A percentile compares a stretch with the other conserved stretches of the same genome.
Evolutionary conservation across 2,797 vertebrate species (phyloP).

Genomic region (Tarsius wallacei): DNA sequence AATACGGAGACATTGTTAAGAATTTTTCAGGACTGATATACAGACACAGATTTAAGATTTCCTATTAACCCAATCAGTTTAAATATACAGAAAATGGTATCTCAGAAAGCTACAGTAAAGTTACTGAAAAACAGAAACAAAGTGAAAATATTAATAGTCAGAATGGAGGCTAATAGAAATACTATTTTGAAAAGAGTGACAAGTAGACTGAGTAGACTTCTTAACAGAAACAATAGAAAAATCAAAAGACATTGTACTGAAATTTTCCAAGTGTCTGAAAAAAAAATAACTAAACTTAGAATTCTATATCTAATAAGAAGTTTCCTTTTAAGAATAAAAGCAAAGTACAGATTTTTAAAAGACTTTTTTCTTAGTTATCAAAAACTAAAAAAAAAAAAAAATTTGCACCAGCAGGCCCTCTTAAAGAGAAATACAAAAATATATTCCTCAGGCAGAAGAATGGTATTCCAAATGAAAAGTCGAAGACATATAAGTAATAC

Average conservation of each 20-base stretch:
- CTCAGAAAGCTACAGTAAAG: not conserved
- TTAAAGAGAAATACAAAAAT: not conserved
- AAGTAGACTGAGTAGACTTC: not conserved
- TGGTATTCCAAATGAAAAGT: not conserved
- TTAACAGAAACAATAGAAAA: constrained; percentile 12
- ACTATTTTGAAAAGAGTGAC: not conserved
- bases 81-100: not conserved
- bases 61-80: not conserved
- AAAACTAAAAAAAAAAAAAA: not conserved
- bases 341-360: not conserved
- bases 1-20: not conserved
- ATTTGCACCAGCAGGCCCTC: not conserved
- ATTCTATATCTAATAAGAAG: not conserved
- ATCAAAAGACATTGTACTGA: no score
- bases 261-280: not conserved
- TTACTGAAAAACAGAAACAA: not conserved
- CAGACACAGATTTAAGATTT: not conserved
- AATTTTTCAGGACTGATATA: not conserved
- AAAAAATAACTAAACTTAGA: not conserved
- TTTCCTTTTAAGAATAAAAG: not conserved
- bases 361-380: not conserved
- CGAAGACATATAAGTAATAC: not conserved
- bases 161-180: not conserved
- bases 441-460: not conserved
- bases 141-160: not conserved